Conservation (phyloP, 1,140 invertebrate genomes). For the Chionoecetes opilio region DNA sequence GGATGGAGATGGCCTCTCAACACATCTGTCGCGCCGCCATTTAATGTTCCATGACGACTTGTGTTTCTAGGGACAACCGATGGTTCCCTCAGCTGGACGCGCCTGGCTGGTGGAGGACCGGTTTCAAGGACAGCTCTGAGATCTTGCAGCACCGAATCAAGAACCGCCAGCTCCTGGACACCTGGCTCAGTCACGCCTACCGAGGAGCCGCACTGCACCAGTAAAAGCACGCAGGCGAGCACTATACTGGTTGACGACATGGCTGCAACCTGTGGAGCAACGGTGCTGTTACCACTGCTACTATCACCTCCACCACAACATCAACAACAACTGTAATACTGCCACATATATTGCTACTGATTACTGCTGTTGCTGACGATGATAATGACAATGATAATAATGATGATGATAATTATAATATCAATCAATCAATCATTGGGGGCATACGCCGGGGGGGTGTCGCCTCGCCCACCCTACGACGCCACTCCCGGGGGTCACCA, state of each 20-base stretch:
- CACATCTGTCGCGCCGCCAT: neutral
- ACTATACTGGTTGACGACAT: neutral
- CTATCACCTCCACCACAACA: neutral
- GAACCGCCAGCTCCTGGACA: neutral
- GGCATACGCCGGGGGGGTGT: too few species aligned
- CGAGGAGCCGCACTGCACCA: neutral
- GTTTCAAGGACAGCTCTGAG: neutral
- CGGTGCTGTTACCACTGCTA: neutral
- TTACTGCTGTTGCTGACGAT: too few species aligned
- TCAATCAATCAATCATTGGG: too few species aligned
- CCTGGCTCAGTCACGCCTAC: neutral
- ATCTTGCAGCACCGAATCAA: neutral
- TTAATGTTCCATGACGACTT: neutral
- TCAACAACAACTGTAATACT: neutral
- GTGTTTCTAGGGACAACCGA: neutral
- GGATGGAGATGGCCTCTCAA: neutral
- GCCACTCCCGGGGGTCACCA: too few species aligned
- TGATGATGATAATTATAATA: too few species aligned
- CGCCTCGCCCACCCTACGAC: too few species aligned
- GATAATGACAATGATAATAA: too few species aligned
- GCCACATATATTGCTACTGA: too few species aligned
- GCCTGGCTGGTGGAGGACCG: neutral
- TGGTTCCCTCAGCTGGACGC: neutral
- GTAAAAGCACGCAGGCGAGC: neutral
- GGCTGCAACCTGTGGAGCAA: neutral